These are phyloP conservation scores for Austrofundulus limnaeus DNA, from an alignment of 2,113 vertebrate genomes.

Conservation along the genomic window DNA sequence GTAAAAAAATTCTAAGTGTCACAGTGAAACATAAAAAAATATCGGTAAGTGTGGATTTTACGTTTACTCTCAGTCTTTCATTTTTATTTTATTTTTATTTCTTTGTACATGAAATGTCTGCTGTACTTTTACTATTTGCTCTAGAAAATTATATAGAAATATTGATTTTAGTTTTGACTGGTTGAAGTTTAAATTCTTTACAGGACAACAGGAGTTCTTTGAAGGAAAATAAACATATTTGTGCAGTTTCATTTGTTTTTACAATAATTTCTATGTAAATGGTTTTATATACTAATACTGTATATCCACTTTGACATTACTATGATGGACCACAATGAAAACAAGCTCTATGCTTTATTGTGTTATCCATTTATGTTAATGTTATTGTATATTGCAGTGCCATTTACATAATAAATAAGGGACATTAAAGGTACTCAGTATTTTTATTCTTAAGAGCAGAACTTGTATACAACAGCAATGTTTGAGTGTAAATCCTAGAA, in stretches of 20 bases:
- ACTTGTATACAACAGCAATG: not conserved
- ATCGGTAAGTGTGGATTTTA: not conserved
- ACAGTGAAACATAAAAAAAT: not conserved
- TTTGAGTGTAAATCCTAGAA: not conserved
- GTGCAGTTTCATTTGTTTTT: too few species aligned
- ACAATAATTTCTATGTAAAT: too few species aligned
- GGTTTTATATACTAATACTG: too few species aligned
- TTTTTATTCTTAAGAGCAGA: not conserved
- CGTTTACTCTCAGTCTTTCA: not conserved
- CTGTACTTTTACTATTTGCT: not conserved
- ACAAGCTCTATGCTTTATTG: too few species aligned
- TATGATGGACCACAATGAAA: too few species aligned
- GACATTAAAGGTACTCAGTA: too few species aligned
- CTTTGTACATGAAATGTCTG: not conserved
- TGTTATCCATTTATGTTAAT: too few species aligned
- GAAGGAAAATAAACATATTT: not conserved
- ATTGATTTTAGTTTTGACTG: not conserved
- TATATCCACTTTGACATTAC: too few species aligned
- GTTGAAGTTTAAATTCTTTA: not conserved
- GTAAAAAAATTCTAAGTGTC: not conserved
- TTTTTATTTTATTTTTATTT: too few species aligned
- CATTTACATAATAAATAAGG: too few species aligned
- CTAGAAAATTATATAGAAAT: not conserved
- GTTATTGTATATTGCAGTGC: too few species aligned
- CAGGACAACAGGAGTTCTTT: not conserved